A percentile compares a stretch with the other conserved stretches of the same genome.
Conservation (phyloP, 2,888 invertebrate species). For the Griposia aprilina region DNA sequence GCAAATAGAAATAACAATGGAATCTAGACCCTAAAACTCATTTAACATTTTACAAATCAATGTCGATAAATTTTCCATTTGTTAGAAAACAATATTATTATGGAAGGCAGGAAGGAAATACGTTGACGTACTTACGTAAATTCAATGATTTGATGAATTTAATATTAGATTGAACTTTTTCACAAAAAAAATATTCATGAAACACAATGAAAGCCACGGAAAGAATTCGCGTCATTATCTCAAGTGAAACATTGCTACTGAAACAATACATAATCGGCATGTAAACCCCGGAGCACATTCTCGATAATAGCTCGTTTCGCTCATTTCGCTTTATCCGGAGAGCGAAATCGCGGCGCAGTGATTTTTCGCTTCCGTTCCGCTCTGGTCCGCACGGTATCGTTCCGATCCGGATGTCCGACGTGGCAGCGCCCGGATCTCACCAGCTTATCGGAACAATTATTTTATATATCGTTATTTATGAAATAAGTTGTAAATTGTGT, state of each 20-base stretch:
- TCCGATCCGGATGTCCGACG: conserved; percentile 60
- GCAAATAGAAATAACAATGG: conserved; percentile 9
- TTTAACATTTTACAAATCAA: conserved; percentile 4
- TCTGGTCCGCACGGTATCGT: conserved; percentile 45
- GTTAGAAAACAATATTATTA: background rate
- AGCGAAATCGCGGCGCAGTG: conserved; percentile 51
- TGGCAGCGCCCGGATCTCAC: conserved; percentile 34
- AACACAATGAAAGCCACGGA: background rate
- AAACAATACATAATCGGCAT: conserved; percentile 29
- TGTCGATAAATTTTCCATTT: conserved; percentile 1
- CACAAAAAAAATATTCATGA: background rate
- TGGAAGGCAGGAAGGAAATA: background rate
- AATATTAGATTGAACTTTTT: no score
- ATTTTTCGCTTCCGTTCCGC: conserved; percentile 62
- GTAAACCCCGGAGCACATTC: conserved; percentile 14
- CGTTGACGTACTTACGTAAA: background rate
- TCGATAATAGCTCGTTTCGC: conserved; percentile 46
- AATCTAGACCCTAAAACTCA: background rate
- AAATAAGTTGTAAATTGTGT: conserved; percentile 40
- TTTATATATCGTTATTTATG: conserved; percentile 44
- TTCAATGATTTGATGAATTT: background rate
- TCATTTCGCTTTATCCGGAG: conserved; percentile 55
- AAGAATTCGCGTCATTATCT: background rate
- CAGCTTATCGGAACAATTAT: conserved; percentile 58
- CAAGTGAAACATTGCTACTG: conserved; percentile 15